A percentile compares a stretch with the other conserved stretches of the same genome.
Conservation (phyloP, 2,888 invertebrate species). For the Pristionchus maxplancki region DNA sequence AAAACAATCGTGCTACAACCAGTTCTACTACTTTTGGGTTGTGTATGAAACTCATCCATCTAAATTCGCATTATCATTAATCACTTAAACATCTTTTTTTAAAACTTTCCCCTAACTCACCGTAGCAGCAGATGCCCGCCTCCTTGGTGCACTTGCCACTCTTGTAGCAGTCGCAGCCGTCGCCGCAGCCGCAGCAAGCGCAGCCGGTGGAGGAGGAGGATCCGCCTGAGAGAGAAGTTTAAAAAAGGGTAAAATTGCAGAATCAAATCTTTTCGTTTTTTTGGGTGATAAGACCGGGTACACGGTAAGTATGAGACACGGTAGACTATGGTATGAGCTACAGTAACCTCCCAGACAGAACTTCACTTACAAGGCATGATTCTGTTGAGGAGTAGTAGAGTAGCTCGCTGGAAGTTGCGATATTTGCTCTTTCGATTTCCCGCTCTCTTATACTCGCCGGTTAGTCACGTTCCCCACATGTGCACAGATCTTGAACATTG, state of each 20-base stretch:
- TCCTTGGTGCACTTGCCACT: background rate
- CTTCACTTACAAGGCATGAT: background rate
- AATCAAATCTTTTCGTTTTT: no score
- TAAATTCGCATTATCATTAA: no score
- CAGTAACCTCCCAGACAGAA: background rate
- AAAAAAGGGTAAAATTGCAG: no score
- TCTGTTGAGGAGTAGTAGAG: background rate
- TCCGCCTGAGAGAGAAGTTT: background rate
- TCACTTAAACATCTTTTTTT: no score
- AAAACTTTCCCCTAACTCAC: background rate
- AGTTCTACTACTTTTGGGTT: no score
- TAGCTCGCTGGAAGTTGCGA: background rate
- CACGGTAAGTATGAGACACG: no score
- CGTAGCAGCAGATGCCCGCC: background rate
- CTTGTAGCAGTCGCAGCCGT: background rate
- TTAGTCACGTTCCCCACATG: background rate
- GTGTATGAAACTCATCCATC: background rate
- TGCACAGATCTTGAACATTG: background rate
- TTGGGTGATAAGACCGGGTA: no score
- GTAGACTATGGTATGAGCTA: background rate
- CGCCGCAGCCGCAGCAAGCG: background rate
- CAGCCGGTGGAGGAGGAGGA: background rate
- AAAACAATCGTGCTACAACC: no score
- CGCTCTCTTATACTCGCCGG: background rate
- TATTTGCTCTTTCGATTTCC: constrained; percentile 4